phyloP scores from a whole-genome alignment of 1,140 invertebrate species.

The Lasioglossum albipes region DNA sequence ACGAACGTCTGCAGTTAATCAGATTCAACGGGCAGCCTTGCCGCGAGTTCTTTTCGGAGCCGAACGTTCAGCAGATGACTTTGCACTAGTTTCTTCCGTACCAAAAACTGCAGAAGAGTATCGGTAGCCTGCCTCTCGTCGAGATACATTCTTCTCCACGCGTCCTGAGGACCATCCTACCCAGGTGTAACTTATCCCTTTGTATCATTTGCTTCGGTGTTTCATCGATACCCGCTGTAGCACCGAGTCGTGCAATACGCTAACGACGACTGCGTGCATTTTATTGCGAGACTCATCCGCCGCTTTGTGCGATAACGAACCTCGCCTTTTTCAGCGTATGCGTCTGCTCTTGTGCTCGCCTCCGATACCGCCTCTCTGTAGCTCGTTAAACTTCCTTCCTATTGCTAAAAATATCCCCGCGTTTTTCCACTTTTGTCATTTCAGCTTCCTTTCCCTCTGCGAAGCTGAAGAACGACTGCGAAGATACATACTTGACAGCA shows the following conservation, averaged over 20 bases:
- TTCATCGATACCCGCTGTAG: background rate
- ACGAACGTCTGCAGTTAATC: too few species aligned
- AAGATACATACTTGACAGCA: too few species aligned
- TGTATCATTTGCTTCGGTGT: background rate
- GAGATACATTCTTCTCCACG: background rate
- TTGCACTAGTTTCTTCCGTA: too few species aligned
- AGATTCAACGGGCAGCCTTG: too few species aligned
- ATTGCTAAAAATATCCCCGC: constrained; percentile 17
- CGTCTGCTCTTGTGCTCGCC: background rate
- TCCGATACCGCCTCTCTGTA: background rate
- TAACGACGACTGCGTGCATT: background rate
- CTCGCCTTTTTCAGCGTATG: background rate
- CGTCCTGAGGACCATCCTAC: background rate
- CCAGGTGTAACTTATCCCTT: background rate
- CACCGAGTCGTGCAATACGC: background rate
- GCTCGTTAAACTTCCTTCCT: background rate
- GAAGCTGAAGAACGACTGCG: too few species aligned
- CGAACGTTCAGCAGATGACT: too few species aligned
- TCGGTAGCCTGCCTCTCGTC: background rate
- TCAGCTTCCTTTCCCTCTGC: too few species aligned
- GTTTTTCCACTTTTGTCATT: background rate
- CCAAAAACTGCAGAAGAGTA: background rate
- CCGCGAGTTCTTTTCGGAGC: too few species aligned
- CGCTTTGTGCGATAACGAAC: background rate
- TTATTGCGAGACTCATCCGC: constrained; percentile 6